Evolutionary conservation across 2,113 vertebrate species (phyloP), one percentile per base, ranked within the genome.

Genomic region (Varanus komodoensis): DNA sequence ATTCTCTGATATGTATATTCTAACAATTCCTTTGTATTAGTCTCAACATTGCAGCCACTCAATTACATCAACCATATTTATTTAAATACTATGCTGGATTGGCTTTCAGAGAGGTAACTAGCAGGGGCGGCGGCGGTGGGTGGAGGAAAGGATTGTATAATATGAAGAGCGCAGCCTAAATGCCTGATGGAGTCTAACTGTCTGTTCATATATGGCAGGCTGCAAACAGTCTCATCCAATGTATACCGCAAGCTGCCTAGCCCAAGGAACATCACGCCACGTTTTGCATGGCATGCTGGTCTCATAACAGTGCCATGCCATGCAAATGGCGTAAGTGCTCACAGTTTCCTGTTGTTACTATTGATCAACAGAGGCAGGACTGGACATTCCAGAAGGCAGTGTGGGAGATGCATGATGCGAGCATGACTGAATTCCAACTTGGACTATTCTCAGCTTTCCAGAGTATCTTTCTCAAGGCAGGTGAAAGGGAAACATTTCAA

Each of bases 11-110:
- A 82, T n/a, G 29, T 25, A 52, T 17, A 82, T 61, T 82, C 32
- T 81, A 92, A 11, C 8, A 2, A 15, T 44, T 54, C 52, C 52
- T 9, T 54, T 54, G 5, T 54, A 54, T 54, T 54, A 54, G 6
- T 54, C 54, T 12, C 7, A 12, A 54, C 54, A 54, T 54, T 54
- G 11, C 54, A 54, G 6, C 11, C 11, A 54, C 54, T 54, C 54
- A 54, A 54, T 61, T 44, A 90, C 12, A 86, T 94, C 69, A 29
- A 73, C 3, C 29, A 73, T 73, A 7, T 29, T 25, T 25, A 7
- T 89, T 88, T 86, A n/a, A 73, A 83, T 82, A 86, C 93, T 93
- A 48, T 9, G 54, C 50, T 61, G 52, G 9, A 83, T 17, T 34
- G 38, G n/a, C n/a, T 83, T 82, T 82, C 80, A 54, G 50, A 54